Conservation (phyloP, 2,113 vertebrate species). For the Passer domesticus region DNA sequence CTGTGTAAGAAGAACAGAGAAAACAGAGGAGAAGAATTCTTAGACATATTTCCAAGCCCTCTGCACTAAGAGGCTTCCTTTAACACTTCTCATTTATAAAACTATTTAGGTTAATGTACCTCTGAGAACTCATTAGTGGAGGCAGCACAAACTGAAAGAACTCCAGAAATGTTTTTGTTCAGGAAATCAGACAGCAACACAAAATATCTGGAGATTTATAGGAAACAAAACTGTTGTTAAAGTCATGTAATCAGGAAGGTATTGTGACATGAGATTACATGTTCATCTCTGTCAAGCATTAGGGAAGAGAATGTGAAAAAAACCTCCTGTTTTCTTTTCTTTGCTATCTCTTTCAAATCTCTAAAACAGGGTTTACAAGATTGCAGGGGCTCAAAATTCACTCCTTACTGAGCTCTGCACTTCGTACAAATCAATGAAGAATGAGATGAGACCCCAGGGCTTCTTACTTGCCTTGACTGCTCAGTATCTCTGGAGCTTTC, state of each 20-base stretch:
- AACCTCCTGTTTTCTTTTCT: neutral
- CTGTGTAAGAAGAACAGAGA: neutral
- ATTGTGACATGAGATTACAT: neutral
- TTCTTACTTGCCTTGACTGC: neutral
- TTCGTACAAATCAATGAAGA: neutral
- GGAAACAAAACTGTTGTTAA: constrained; percentile 11
- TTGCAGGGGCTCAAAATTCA: neutral
- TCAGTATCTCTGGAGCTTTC: neutral
- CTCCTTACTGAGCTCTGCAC: neutral
- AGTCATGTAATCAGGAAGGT: neutral
- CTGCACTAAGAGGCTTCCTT: neutral
- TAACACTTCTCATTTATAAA: neutral
- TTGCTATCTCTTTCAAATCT: neutral
- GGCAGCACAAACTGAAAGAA: neutral
- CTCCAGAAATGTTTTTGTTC: neutral
- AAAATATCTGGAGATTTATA: constrained; percentile 17
- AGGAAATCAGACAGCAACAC: neutral
- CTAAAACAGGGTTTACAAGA: neutral
- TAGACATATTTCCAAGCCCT: neutral
- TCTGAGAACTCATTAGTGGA: constrained; percentile 27
- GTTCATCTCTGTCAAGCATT: neutral
- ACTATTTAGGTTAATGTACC: constrained; percentile 22
- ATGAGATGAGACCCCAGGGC: neutral
- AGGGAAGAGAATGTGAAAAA: neutral
- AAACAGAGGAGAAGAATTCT: neutral